phyloP scores from a whole-genome alignment of 2,888 invertebrate genomes.

The Clistopyga incitator region DNA sequence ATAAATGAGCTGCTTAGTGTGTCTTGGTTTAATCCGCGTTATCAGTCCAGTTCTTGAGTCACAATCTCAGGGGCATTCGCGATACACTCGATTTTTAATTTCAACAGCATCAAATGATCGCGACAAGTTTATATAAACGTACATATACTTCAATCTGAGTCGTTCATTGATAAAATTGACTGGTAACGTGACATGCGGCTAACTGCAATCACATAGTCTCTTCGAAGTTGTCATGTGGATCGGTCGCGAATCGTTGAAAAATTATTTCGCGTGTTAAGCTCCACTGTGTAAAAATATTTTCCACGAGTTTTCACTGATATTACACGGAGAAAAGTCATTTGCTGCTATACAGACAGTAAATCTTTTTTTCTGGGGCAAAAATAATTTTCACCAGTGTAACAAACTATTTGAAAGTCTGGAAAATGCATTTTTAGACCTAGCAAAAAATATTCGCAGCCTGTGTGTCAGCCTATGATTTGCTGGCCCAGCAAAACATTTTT shows the following conservation, averaged over 20 bases:
- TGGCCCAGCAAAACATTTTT: too few relatives aligned
- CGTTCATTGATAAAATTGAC: slow-evolving; percentile 31
- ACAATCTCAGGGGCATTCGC: slow-evolving; percentile 40
- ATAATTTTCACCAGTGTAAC: too few relatives aligned
- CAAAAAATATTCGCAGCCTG: too few relatives aligned
- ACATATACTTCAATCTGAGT: not conserved
- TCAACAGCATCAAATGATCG: not conserved
- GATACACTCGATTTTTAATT: slow-evolving; percentile 11
- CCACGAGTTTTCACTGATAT: too few relatives aligned
- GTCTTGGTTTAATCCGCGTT: slow-evolving; percentile 14
- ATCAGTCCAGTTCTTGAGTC: slow-evolving; percentile 47
- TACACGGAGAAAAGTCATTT: too few relatives aligned
- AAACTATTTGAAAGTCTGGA: too few relatives aligned
- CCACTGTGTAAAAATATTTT: too few relatives aligned
- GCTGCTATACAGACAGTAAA: too few relatives aligned
- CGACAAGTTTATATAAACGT: not conserved
- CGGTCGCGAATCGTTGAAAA: slow-evolving; percentile 3
- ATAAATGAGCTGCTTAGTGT: not conserved
- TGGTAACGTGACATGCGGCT: slow-evolving; percentile 4
- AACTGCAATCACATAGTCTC: slow-evolving; percentile 13
- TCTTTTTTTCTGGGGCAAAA: too few relatives aligned
- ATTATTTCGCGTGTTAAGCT: not conserved
- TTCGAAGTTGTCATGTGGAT: not conserved
- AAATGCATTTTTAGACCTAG: too few relatives aligned
- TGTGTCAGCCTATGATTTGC: too few relatives aligned